These are phyloP conservation scores for Parazoanthus darwini DNA, from an alignment of 92 coral and sea anemone genomes.

Conservation along the genomic window DNA sequence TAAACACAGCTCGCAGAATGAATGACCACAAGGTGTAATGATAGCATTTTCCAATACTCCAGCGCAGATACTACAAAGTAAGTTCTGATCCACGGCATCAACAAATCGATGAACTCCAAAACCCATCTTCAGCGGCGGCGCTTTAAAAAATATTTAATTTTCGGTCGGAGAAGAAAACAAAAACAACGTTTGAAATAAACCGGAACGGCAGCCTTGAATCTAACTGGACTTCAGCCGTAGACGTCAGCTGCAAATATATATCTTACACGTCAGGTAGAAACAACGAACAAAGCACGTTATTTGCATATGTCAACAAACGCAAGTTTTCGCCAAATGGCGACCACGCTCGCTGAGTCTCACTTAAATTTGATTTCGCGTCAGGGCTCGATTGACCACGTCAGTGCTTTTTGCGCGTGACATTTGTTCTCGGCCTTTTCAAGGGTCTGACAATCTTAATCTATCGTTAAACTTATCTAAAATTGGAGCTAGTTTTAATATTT, in stretches of 20 bases:
- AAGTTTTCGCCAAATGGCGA: constrained; percentile 35
- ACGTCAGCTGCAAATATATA: constrained; percentile 63
- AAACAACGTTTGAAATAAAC: neutral
- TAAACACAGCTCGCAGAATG: constrained; percentile 88
- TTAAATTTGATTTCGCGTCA: constrained; percentile 10
- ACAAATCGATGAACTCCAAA: constrained; percentile 85
- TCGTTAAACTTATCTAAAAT: neutral
- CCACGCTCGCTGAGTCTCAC: constrained; percentile 1
- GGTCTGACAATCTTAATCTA: neutral
- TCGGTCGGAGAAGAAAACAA: neutral
- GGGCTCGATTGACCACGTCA: constrained; percentile 9
- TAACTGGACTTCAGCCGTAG: neutral
- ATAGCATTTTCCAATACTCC: constrained; percentile 93
- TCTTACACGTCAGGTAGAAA: constrained; percentile 60
- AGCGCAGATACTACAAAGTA: constrained; percentile 94
- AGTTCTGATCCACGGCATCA: constrained; percentile 86
- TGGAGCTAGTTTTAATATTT: neutral
- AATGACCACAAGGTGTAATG: constrained; percentile 95
- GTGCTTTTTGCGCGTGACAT: constrained; percentile 16
- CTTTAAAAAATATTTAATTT: neutral
- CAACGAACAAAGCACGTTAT: constrained; percentile 54
- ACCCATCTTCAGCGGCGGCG: constrained; percentile 69
- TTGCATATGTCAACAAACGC: constrained; percentile 68
- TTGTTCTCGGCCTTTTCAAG: neutral
- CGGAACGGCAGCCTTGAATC: neutral